Base-by-base conservation (phyloP, 2,113 vertebrate species). In the Plotosus lineatus region DNA sequence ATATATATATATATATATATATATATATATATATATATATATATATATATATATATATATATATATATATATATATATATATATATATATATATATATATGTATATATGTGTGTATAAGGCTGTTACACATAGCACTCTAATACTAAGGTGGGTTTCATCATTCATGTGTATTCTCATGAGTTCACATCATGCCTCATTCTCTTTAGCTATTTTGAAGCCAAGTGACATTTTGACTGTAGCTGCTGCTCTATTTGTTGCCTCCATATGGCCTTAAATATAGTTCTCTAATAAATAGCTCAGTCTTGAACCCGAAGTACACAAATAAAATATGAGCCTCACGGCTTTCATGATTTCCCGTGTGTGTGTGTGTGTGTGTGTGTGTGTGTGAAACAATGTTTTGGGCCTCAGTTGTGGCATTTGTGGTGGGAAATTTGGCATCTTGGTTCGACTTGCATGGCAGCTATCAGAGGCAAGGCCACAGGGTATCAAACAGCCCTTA, bases 371-470 rank as follows among this genome's bases (percentile, higher is more conserved):
- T 36, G 9, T 36, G 19, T 56, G 38, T 44, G n/a, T 80, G 42
- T 75, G 42, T 80, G 50, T 65, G 79, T 65, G 55, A 51, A 6
- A 44, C 38, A 66, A 58, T 58, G 31, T 51, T 71, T 40, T 60
- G 56, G 69, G 72, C 51, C 63, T 40, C 61, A 55, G 19, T 53
- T 79, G 38, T 23, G 38, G 78, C 53, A 56, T 56, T 58, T 60
- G 1, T 75, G 44, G 38, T 55, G 38, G 73, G 84, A 78, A 50
- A 76, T 3, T 71, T 84, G 86, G 72, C 76, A 74, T 85, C 76
- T 84, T 75, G 61, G 65, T 75, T 58, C 50, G 19, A 68, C n/a
- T 51, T 66, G 38, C 86, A n/a, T 82, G 82, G 86, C 82, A 85
- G 73, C 50, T 4, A 61, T 77, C 74, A 38, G 44, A 81, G 51